Conservation (phyloP, 2,888 invertebrate species). For the Pachydiplax longipennis region DNA sequence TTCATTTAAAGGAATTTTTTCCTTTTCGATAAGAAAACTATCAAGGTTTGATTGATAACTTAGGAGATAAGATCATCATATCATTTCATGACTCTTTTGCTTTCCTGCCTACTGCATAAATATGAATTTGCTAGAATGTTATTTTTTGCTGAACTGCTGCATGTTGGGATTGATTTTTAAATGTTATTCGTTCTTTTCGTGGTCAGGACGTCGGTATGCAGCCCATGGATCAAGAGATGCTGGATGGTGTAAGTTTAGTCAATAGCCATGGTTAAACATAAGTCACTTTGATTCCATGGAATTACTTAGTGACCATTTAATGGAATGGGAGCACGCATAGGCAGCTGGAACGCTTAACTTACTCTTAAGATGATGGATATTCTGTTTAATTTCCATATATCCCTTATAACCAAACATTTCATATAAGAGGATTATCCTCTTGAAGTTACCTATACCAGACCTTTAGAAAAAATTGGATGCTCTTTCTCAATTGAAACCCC, state of each 20-base stretch:
- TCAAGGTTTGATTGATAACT: conserved; percentile 12
- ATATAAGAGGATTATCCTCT: no score
- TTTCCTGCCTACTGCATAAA: conserved; percentile 48
- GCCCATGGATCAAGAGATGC: background rate
- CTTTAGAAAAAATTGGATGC: no score
- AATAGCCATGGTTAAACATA: background rate
- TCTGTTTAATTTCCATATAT: no score
- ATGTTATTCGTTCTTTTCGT: background rate
- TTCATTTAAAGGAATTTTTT: no score
- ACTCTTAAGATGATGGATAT: no score
- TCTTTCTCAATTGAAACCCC: no score
- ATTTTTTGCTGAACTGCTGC: background rate
- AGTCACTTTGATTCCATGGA: no score
- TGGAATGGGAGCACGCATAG: background rate
- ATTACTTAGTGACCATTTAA: no score
- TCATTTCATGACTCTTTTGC: background rate
- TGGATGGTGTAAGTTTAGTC: background rate
- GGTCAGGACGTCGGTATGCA: background rate
- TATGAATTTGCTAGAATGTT: background rate
- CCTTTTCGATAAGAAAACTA: no score
- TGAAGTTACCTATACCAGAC: no score
- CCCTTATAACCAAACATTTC: no score
- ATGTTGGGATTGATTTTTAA: background rate
- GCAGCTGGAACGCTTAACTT: background rate
- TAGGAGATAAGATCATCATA: background rate